phyloP scores from a whole-genome alignment of 2,888 invertebrate genomes.

The Ramazzottius varieornatus region DNA sequence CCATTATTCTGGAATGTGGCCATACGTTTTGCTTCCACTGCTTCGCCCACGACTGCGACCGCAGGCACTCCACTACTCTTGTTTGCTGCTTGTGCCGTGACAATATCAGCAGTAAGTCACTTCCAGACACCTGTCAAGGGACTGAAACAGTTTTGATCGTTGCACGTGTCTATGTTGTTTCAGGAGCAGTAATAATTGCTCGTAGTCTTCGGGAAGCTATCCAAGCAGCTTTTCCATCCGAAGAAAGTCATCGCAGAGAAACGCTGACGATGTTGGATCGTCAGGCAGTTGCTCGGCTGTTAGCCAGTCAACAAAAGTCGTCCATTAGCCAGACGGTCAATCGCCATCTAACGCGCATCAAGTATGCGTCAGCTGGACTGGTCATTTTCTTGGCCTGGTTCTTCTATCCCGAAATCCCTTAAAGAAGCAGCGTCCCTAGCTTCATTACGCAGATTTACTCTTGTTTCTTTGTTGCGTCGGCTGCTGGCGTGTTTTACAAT shows the following conservation, averaged over 20 bases:
- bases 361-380: not conserved
- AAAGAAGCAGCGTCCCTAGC: no score
- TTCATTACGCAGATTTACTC: no score
- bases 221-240: not conserved
- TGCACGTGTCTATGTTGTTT: no score
- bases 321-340: not conserved
- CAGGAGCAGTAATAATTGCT: not conserved
- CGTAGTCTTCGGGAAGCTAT: not conserved
- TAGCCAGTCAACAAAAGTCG: not conserved
- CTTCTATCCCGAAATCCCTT: not conserved
- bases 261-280: not conserved
- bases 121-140: no score
- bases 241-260: not conserved
- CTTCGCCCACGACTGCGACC: not conserved
- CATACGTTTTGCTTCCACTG: constrained; percentile 1
- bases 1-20: not conserved
- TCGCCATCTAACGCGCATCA: not conserved
- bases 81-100: not conserved
- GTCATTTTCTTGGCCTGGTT: not conserved
- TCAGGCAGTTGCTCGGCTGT: not conserved
- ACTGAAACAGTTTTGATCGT: no score
- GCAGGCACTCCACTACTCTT: not conserved
- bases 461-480: no score
- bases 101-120: not conserved
- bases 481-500: no score